A percentile compares a stretch with the other conserved stretches of the same genome.
Evolutionary conservation across 2,797 vertebrate genomes (phyloP).

Genomic region (Somateria mollissima): DNA sequence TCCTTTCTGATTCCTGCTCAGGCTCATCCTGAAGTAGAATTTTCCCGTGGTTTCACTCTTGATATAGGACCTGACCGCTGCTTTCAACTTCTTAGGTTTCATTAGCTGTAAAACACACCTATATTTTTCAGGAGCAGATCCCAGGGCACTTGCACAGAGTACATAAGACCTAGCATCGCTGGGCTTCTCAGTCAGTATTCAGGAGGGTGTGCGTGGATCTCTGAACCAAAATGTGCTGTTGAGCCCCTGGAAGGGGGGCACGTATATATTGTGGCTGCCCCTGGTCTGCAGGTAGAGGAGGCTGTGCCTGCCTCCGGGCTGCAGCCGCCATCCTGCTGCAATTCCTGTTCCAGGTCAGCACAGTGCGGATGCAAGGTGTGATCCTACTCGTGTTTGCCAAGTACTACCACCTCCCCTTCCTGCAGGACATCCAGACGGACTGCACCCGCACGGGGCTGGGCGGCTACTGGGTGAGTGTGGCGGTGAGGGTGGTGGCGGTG

Average conservation of each 20-base stretch:
- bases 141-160: background rate
- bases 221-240: background rate
- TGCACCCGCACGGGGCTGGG: constrained; percentile 95
- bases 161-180: fast-evolving
- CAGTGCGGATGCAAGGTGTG: constrained; percentile 95
- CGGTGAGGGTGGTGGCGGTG: no score
- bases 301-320: fast-evolving
- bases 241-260: background rate
- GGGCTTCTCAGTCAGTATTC: background rate
- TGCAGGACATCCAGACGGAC: constrained; percentile 93
- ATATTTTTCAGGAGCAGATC: background rate
- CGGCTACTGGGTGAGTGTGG: constrained; percentile 93
- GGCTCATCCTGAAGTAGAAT: background rate
- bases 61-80: background rate
- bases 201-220: background rate
- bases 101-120: background rate
- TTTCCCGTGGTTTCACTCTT: background rate
- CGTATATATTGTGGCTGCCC: background rate
- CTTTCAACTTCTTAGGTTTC: background rate
- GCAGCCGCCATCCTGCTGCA: background rate
- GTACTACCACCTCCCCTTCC: constrained; percentile 94
- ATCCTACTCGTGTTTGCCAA: constrained; percentile 94
- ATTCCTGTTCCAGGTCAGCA: constrained; percentile 86
- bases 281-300: background rate
- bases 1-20: background rate